Evolutionary conservation across 2,888 invertebrate genomes (phyloP), one percentile per base, ranked within the genome.

Genomic region (Nomada ferruginata): DNA sequence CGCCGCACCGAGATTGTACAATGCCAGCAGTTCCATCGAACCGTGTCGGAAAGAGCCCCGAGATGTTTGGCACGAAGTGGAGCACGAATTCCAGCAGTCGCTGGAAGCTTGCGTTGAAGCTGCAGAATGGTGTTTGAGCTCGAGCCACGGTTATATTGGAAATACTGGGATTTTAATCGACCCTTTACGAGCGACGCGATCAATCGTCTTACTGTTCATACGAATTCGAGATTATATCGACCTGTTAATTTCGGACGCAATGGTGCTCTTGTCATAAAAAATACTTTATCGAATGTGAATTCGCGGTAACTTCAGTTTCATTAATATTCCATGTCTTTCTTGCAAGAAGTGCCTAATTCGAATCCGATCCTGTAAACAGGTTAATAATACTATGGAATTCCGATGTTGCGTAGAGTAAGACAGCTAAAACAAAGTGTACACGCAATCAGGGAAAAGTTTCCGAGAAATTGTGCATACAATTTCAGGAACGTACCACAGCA

Each of bases 91-190:
- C 59, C 42, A 10, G 7, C 20, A 44, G 23, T 1, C 44, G 44
- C 10, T 26, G 0, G 10, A 26, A 42, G 59, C 66, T 66, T 26
- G 42, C 7, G 15, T 15, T 2, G 66, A 47, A 59, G 23, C 59
- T 0, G 3, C n/a, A 44, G 65, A 73, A 65, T 47, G 57, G 47
- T 50, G 11, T 47, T 47, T 15, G 15, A 11, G 3, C 59, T 23
- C 36, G 47, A 7, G 18, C 2, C 57, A 13, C 5, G 36, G 60
- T 10, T 64, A 59, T 73, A 65, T 59, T 20, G 65, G 53, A 71
- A 42, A 42, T 7, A 44, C 36, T n/a, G 53, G 44, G 44, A 63
- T 69, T 76, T 61, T 53, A 53, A 57, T 69, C 20, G 53, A 44
- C 69, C 55, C 53, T n/a, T 47, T 20, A 29, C 61, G 36, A 64